Conservation (phyloP, 2,797 vertebrate genomes). For the Hydrocynus forskahlii region DNA sequence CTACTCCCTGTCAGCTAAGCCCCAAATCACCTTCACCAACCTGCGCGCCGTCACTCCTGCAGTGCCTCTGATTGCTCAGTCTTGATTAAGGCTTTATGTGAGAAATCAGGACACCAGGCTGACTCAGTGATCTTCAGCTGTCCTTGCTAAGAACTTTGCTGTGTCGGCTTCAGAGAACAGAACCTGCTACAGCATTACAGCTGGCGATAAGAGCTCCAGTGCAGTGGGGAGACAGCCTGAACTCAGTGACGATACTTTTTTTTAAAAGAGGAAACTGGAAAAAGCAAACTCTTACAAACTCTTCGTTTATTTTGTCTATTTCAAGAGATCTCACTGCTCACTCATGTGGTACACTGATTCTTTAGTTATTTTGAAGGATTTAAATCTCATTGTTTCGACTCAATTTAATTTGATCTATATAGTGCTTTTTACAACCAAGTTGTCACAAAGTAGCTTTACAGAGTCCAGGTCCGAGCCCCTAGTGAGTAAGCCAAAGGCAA, state of each 20-base stretch:
- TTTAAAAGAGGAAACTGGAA: no score
- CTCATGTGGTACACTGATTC: no score
- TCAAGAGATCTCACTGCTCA: no score
- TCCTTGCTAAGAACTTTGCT: slow-evolving; percentile 29
- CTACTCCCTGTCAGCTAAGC: slow-evolving; percentile 26
- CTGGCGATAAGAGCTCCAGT: not conserved
- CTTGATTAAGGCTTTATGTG: slow-evolving; percentile 50
- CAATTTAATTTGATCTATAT: no score
- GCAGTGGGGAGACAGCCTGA: not conserved
- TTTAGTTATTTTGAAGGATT: no score
- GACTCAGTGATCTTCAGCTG: slow-evolving; percentile 44
- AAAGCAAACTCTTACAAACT: no score
- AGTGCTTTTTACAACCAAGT: no score
- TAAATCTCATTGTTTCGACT: no score
- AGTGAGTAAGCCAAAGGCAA: no score
- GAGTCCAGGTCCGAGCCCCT: no score
- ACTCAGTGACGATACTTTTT: not conserved
- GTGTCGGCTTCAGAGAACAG: not conserved
- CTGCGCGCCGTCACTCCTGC: slow-evolving; percentile 23
- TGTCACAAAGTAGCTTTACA: no score
- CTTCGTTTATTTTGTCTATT: no score
- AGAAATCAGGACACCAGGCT: slow-evolving; percentile 51
- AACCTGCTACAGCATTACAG: not conserved
- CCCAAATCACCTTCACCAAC: slow-evolving; percentile 34
- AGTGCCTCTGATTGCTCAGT: slow-evolving; percentile 44